These are phyloP conservation scores for Eupeodes luniger DNA, from an alignment of 2,888 invertebrate genomes.

Conservation along the genomic window DNA sequence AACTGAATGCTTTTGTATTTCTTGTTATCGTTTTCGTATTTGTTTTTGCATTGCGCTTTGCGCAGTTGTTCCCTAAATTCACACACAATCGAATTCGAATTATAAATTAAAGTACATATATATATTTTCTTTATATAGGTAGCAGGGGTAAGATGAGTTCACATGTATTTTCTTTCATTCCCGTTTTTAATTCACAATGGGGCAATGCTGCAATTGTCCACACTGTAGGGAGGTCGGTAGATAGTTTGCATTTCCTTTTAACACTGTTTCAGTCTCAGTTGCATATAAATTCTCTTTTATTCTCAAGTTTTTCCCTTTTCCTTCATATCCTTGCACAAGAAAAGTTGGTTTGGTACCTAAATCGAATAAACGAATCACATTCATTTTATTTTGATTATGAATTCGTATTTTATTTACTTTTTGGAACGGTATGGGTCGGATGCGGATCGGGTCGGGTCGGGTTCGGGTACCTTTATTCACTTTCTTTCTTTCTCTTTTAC, in stretches of 20 bases:
- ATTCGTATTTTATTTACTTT: constrained; percentile 46
- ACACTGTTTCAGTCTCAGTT: not conserved
- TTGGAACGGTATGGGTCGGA: not conserved
- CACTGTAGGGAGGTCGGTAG: no score
- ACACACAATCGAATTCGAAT: constrained; percentile 10
- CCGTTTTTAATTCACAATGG: not conserved
- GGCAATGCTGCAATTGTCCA: constrained; percentile 12
- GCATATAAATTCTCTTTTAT: constrained; percentile 8
- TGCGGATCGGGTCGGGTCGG: no score
- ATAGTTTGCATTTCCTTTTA: constrained; percentile 20
- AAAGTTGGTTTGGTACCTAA: constrained; percentile 9
- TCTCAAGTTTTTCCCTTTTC: not conserved
- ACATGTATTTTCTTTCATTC: not conserved
- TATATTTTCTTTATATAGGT: not conserved
- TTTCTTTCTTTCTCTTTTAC: constrained; percentile 53
- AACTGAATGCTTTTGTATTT: no score
- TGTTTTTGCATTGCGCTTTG: constrained; percentile 52
- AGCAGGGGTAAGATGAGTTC: not conserved
- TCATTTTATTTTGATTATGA: constrained; percentile 48
- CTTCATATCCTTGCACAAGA: constrained; percentile 9
- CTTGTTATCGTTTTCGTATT: not conserved
- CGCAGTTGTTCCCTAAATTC: constrained; percentile 25
- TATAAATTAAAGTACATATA: constrained; percentile 1
- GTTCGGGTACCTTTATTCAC: not conserved
- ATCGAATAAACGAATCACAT: constrained; percentile 71